Conservation (phyloP, 2,797 vertebrate species). For the Chelonia mydas region DNA sequence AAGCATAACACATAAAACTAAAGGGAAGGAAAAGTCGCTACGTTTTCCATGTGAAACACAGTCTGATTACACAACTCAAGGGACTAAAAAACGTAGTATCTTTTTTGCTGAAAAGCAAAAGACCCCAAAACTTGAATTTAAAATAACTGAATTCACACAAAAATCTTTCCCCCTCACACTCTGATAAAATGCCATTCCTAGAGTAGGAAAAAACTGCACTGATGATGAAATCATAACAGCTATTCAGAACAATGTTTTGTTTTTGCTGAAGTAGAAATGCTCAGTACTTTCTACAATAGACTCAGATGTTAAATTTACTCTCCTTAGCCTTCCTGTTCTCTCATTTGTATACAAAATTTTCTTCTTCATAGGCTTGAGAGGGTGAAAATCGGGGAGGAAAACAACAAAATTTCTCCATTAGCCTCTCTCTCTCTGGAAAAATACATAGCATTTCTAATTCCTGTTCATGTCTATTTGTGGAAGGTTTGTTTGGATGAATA, state of each 20-base stretch:
- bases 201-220: background rate
- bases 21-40: constrained; percentile 13
- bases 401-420: background rate
- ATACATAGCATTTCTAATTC: background rate
- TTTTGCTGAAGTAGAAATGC: background rate
- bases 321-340: background rate
- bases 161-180: background rate
- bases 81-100: background rate
- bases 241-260: background rate
- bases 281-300: background rate
- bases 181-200: constrained; percentile 27
- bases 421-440: background rate
- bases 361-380: constrained; percentile 38
- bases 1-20: constrained; percentile 16
- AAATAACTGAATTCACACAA: background rate
- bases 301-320: background rate
- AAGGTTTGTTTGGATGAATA: constrained; percentile 34
- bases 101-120: background rate
- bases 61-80: background rate
- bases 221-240: background rate
- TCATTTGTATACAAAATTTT: constrained; percentile 15
- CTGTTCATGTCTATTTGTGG: constrained; percentile 2
- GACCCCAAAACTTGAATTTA: background rate
- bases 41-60: background rate
- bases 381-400: background rate